These are phyloP conservation scores for Lonchura striata DNA, from an alignment of 2,113 vertebrate genomes.

Conservation along the genomic window DNA sequence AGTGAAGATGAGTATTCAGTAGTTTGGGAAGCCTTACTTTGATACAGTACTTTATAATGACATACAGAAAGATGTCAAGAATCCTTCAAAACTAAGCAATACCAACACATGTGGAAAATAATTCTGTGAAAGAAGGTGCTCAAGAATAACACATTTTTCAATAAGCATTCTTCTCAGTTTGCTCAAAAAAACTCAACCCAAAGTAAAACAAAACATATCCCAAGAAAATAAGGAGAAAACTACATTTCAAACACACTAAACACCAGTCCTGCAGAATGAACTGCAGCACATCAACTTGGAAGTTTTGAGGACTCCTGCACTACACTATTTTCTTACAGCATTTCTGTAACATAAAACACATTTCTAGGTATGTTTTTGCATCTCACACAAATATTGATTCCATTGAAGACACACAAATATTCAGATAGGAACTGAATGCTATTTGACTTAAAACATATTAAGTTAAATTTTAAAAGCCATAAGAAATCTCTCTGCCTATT, in stretches of 20 bases:
- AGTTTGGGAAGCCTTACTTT: background rate
- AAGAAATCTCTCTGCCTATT: background rate
- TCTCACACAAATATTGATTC: background rate
- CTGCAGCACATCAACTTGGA: background rate
- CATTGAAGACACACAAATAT: background rate
- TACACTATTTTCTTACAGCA: background rate
- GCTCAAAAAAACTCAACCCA: background rate
- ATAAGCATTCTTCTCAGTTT: background rate
- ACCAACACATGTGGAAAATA: background rate
- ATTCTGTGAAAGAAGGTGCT: background rate
- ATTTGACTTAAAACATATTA: constrained; percentile 43
- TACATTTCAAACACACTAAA: background rate
- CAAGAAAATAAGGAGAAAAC: background rate
- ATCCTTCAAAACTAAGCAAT: background rate
- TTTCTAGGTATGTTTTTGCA: background rate
- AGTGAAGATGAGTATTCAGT: background rate
- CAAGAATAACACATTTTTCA: background rate
- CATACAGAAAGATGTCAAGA: background rate
- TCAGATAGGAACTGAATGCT: background rate
- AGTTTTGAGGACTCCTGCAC: background rate
- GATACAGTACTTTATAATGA: background rate
- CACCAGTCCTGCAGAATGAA: background rate
- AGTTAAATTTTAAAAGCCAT: constrained; percentile 57
- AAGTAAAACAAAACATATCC: background rate
- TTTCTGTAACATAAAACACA: background rate